Percentiles rank a stretch among this genome's conserved stretches.
phyloP scores from a whole-genome alignment of 1,140 invertebrate species.

The Ceratitis capitata region DNA sequence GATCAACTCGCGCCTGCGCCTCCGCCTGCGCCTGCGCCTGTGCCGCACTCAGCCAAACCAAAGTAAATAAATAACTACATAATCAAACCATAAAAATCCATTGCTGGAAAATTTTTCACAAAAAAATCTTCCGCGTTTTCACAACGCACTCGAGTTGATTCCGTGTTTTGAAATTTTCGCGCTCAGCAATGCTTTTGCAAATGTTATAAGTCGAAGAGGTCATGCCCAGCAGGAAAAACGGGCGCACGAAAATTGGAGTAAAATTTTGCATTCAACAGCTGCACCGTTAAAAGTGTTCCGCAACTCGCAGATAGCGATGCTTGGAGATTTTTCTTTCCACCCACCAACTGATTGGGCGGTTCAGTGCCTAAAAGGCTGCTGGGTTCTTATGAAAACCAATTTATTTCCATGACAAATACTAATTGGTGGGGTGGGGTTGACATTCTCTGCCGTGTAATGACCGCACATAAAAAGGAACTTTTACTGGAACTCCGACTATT shows the following conservation, averaged over 20 bases:
- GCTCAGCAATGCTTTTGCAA: background rate
- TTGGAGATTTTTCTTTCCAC: too few species aligned
- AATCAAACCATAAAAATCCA: slow-evolving; percentile 13
- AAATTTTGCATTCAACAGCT: too few species aligned
- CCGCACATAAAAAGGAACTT: too few species aligned
- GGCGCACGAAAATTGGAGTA: background rate
- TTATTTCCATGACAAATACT: too few species aligned
- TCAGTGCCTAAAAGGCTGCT: too few species aligned
- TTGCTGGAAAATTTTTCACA: background rate
- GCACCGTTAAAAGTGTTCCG: too few species aligned
- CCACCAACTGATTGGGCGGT: too few species aligned
- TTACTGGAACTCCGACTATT: too few species aligned
- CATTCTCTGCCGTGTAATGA: too few species aligned
- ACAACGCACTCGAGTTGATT: background rate
- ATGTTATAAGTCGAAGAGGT: background rate
- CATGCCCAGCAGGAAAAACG: background rate
- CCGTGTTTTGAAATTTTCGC: slow-evolving; percentile 19
- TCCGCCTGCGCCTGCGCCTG: background rate
- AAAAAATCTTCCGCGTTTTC: slow-evolving; percentile 32
- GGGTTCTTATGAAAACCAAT: too few species aligned
- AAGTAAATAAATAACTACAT: background rate
- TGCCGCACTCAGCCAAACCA: background rate
- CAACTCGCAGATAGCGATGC: too few species aligned
- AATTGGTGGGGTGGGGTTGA: too few species aligned
- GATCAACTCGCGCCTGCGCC: background rate